Conservation (phyloP, 2,888 invertebrate species). For the Scelioninae gen. 1 region DNA sequence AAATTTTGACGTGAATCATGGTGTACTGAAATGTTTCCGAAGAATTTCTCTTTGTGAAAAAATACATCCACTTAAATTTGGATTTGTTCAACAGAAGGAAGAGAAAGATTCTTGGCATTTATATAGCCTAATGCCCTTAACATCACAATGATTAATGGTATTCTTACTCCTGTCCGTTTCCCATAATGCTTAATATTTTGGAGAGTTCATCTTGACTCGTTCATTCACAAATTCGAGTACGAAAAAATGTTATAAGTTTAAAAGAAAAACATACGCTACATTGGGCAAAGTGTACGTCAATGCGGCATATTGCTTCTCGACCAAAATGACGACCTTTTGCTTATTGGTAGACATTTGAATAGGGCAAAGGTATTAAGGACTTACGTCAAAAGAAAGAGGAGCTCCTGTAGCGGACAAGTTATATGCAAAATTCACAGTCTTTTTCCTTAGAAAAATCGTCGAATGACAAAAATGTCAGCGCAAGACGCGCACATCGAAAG, state of each 20-base stretch:
- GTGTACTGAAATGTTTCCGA: constrained; percentile 18
- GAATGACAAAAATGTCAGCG: constrained; percentile 40
- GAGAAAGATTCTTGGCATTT: constrained; percentile 25
- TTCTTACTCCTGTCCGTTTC: constrained; percentile 32
- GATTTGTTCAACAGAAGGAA: constrained; percentile 12
- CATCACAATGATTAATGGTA: constrained; percentile 51
- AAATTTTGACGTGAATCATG: no score
- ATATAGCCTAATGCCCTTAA: constrained; percentile 32
- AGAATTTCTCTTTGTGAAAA: constrained; percentile 3
- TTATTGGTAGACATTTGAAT: constrained; percentile 45
- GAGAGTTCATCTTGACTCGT: constrained; percentile 64
- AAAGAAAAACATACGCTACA: constrained; percentile 65
- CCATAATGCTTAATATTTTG: constrained; percentile 45
- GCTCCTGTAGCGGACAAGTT: constrained; percentile 56
- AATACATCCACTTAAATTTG: constrained; percentile 37
- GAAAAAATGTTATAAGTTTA: constrained; percentile 49
- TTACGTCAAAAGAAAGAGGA: constrained; percentile 62
- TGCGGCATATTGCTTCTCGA: constrained; percentile 29
- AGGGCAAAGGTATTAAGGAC: constrained; percentile 58
- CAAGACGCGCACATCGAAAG: constrained; percentile 32
- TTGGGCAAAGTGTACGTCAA: constrained; percentile 62
- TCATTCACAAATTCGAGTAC: constrained; percentile 61
- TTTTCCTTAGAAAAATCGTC: constrained; percentile 51
- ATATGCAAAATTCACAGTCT: constrained; percentile 60
- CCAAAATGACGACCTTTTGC: constrained; percentile 28